Conservation (phyloP, 2,888 invertebrate species). For the Hyppa rectilinea region DNA sequence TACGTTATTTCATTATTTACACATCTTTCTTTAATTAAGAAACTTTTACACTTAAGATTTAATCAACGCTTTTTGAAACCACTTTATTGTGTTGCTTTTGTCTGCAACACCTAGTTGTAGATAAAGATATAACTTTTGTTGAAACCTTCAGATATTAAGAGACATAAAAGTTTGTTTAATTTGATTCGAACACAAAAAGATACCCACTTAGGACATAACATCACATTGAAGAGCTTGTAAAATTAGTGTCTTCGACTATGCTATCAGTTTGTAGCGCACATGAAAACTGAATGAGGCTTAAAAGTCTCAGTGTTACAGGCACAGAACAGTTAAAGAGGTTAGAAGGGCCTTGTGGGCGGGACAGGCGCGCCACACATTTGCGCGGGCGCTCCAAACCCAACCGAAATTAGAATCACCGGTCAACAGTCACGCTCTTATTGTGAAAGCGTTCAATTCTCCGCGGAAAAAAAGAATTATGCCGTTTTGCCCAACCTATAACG, state of each 20-base stretch:
- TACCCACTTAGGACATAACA: not conserved
- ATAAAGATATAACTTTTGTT: not conserved
- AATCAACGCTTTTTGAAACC: not conserved
- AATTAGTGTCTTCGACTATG: not conserved
- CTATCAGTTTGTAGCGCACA: not conserved
- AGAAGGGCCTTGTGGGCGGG: too few relatives aligned
- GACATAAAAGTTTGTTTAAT: not conserved
- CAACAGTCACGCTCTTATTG: too few relatives aligned
- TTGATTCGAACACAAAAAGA: not conserved
- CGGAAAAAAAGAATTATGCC: too few relatives aligned
- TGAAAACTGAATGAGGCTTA: slow-evolving; percentile 12
- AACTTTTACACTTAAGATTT: not conserved
- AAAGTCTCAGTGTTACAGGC: slow-evolving; percentile 7
- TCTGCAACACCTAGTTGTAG: too few relatives aligned
- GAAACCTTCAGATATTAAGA: not conserved
- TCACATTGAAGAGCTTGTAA: not conserved
- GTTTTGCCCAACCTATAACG: too few relatives aligned
- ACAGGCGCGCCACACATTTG: too few relatives aligned
- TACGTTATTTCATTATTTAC: not conserved
- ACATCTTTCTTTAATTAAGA: not conserved
- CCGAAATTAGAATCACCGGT: too few relatives aligned
- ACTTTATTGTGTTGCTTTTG: not conserved
- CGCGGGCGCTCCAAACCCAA: too few relatives aligned
- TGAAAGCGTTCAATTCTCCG: too few relatives aligned
- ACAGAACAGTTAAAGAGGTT: too few relatives aligned